These are phyloP conservation scores for Bothrops jararaca DNA, from an alignment of 2,113 vertebrate genomes.

Conservation along the genomic window DNA sequence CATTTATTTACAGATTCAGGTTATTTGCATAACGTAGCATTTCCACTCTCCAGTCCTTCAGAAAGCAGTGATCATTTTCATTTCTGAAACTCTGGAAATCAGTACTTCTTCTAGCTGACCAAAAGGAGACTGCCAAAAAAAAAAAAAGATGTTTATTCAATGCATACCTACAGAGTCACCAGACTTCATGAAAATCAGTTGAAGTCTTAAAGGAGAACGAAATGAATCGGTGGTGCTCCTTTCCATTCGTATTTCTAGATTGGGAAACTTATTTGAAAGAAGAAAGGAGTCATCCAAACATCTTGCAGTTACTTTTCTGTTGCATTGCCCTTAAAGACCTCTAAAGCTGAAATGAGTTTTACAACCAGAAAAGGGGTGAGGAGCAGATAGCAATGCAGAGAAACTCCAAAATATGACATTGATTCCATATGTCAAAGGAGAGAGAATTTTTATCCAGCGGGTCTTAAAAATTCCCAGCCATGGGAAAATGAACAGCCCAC, in stretches of 20 bases:
- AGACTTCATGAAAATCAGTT: not conserved
- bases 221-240: not conserved
- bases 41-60: not conserved
- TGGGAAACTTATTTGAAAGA: not conserved
- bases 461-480: not conserved
- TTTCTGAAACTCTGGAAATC: not conserved
- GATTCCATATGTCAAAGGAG: not conserved
- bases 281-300: not conserved
- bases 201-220: not conserved
- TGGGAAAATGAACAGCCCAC: not conserved
- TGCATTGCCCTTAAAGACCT: not conserved
- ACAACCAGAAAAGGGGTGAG: not conserved
- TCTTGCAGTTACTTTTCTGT: not conserved
- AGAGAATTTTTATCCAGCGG: not conserved
- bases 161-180: not conserved
- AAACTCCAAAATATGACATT: not conserved
- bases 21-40: not conserved
- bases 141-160: not conserved
- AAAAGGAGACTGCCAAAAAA: not conserved
- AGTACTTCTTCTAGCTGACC: not conserved
- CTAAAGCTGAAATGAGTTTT: not conserved
- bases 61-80: not conserved
- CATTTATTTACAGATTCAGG: not conserved
- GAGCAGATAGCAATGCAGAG: not conserved
- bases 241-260: not conserved